Base-by-base conservation (phyloP, 2,113 vertebrate genomes). In the Siphamia tubifer region DNA sequence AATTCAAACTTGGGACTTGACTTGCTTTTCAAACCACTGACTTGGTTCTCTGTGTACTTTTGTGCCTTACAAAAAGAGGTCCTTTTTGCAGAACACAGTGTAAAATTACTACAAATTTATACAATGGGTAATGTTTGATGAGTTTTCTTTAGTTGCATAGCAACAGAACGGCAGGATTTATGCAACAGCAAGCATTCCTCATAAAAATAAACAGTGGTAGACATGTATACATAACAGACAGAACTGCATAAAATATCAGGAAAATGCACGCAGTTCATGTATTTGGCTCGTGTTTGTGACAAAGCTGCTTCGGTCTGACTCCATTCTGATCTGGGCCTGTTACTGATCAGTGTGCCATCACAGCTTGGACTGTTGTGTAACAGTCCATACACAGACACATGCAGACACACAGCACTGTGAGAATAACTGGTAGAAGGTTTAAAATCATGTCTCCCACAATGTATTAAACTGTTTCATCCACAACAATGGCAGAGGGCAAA, bases 261-360 rank as follows among this genome's bases (percentile, higher is more conserved):
- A 27, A 34, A 71, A 67, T 72, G 27, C 38, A 42, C 28, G 56
- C 15, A 60, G 43, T 36, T 40, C 25, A 55, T 69, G 65, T 54
- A 61, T 44, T 45, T 30, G 52, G 38, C 28, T 45, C 3, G 10
- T 17, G 45, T 54, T 17, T 72, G 65, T 28, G 57, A 30, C 60
- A 52, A 25, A 67, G 44, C 38, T 68, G 24, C 52, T 49, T 24
- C 8, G 25, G 30, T 51, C 47, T 49, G 32, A 71, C 63, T 65
- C 38, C 31, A 42, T 31, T 67, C 38, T 27, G 66, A 58, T 51
- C 39, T 42, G 30, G 32, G 79, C 83, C 87, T 88, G 84, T 63
- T 79, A 70, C 77, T 82, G 82, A 90, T 91, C 86, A 88, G 60
- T 47, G 42, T 58, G 36, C 62, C 70, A 84, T 86, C 80, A 67